Evolutionary conservation across 2,113 vertebrate genomes (phyloP).

Genomic region (Bostrychus sinensis): DNA sequence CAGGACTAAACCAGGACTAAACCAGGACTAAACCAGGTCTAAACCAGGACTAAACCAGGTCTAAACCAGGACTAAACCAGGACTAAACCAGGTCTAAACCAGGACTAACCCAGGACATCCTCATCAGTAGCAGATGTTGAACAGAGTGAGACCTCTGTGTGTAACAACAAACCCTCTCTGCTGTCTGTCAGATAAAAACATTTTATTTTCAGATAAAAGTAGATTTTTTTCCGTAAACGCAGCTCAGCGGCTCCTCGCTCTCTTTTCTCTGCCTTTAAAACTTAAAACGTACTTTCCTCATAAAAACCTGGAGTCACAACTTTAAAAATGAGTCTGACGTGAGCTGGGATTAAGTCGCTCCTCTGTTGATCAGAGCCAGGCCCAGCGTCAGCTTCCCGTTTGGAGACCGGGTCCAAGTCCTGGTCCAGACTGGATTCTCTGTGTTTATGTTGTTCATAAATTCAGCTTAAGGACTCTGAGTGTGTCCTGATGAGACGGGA

Average conservation of each 20-base stretch:
- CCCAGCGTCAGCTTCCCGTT: conserved; percentile 1
- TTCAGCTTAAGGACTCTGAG: background rate
- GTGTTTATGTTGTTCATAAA: background rate
- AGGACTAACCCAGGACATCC: background rate
- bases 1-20: background rate
- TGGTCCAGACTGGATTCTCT: background rate
- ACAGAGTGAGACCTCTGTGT: background rate
- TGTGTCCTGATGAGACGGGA: too few relatives aligned
- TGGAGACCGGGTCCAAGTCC: conserved; percentile 4
- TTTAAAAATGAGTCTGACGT: too few relatives aligned
- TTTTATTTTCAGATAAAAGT: too few relatives aligned
- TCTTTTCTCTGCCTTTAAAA: background rate
- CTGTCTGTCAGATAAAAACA: background rate
- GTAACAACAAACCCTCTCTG: background rate
- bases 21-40: background rate
- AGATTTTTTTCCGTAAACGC: background rate
- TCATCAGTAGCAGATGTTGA: background rate
- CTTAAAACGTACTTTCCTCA: too few relatives aligned
- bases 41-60: background rate
- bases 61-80: background rate
- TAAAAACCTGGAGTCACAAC: too few relatives aligned
- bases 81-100: background rate
- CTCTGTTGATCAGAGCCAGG: background rate
- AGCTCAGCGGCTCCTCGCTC: background rate
- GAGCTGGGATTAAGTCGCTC: too few relatives aligned